Conservation (phyloP, 2,797 vertebrate genomes). For the Synanceia verrucosa region DNA sequence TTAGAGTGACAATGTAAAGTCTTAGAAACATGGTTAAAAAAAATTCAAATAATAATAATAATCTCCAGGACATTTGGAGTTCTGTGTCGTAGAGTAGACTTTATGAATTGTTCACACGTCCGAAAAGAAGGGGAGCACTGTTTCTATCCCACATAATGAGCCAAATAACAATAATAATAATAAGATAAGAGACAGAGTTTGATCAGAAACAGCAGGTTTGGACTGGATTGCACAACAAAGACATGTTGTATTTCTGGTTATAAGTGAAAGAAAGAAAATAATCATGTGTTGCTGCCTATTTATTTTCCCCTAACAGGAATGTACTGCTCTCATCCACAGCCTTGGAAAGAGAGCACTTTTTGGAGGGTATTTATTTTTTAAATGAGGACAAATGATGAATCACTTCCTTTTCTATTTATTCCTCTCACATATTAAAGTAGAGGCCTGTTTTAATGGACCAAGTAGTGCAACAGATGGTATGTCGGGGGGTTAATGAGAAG, state of each 20-base stretch:
- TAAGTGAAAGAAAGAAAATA: slow-evolving; percentile 6
- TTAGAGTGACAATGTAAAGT: slow-evolving; percentile 62
- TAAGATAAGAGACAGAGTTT: slow-evolving; percentile 18
- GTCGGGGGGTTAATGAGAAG: slow-evolving; percentile 37
- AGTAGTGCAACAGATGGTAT: slow-evolving; percentile 46
- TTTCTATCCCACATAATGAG: slow-evolving; percentile 58
- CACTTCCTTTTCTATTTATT: slow-evolving; percentile 34
- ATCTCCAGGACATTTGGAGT: slow-evolving; percentile 55
- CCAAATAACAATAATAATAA: slow-evolving; percentile 48
- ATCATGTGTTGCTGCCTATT: slow-evolving; percentile 34
- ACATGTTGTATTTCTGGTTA: slow-evolving; percentile 29
- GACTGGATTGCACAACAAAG: slow-evolving; percentile 19
- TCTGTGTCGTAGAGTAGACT: slow-evolving; percentile 64
- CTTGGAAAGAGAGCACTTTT: slow-evolving; percentile 35
- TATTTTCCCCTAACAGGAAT: slow-evolving; percentile 44
- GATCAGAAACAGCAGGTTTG: slow-evolving; percentile 3
- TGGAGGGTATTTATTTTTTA: slow-evolving; percentile 53
- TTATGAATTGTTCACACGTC: slow-evolving; percentile 53
- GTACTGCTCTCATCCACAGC: slow-evolving; percentile 41
- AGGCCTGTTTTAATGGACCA: slow-evolving; percentile 44
- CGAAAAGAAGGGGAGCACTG: slow-evolving; percentile 49
- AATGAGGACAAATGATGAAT: slow-evolving; percentile 38
- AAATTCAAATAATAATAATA: slow-evolving; percentile 3
- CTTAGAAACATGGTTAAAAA: slow-evolving; percentile 47
- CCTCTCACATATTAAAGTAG: slow-evolving; percentile 2